phyloP scores from a whole-genome alignment of 2,888 invertebrate species.

The Acrocyrtus sp. region DNA sequence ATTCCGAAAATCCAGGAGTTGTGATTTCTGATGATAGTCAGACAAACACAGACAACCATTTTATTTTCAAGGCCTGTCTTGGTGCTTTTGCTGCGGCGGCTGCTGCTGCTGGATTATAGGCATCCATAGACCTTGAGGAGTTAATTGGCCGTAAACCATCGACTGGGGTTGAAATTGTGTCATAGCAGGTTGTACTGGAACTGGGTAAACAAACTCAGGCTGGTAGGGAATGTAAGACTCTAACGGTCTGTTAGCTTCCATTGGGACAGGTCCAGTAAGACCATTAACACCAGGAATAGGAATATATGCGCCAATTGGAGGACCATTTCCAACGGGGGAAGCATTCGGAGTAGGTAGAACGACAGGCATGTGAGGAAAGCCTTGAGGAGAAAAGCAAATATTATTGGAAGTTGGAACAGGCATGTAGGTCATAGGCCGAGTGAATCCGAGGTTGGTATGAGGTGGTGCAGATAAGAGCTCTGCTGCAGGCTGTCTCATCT shows the following conservation, averaged over 20 bases:
- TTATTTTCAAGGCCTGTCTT: no score
- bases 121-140: constrained; percentile 24
- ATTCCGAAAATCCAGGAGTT: no score
- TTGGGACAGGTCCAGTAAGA: no score
- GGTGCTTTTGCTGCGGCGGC: not conserved
- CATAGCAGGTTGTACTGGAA: constrained; percentile 11
- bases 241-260: no score
- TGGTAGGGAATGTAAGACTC: no score
- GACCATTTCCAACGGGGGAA: no score
- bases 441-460: not conserved
- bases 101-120: constrained; percentile 8
- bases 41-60: no score
- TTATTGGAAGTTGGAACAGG: no score
- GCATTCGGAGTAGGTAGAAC: no score
- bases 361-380: not conserved
- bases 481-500: not conserved
- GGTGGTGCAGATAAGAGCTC: not conserved
- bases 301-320: no score
- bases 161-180: not conserved
- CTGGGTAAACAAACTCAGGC: constrained; percentile 8
- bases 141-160: constrained; percentile 15
- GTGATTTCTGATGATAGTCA: no score
- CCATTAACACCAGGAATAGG: not conserved
- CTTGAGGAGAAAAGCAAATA: no score
- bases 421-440: not conserved